Conservation (phyloP, 2,113 vertebrate genomes). For the Hemiscyllium ocellatum region DNA sequence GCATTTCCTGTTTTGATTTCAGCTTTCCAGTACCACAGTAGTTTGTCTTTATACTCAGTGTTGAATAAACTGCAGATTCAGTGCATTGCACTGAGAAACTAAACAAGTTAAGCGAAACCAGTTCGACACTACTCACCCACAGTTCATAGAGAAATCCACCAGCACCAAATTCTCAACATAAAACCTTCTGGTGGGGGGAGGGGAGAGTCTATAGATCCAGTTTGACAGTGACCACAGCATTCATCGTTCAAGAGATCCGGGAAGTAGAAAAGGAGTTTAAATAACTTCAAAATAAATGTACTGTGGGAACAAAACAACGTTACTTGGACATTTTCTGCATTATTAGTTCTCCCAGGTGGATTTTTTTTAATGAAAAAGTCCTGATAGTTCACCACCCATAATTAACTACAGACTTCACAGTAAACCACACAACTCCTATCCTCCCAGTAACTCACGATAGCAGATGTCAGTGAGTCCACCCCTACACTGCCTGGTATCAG, state of each 20-base stretch:
- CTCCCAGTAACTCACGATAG: background rate
- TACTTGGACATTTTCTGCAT: background rate
- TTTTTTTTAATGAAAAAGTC: background rate
- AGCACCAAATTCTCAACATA: too few species aligned
- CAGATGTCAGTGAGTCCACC: background rate
- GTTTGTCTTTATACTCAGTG: too few species aligned
- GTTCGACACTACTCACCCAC: too few species aligned
- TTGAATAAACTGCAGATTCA: too few species aligned
- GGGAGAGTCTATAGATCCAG: background rate
- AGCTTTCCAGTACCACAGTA: too few species aligned
- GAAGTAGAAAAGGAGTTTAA: background rate
- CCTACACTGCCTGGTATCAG: background rate
- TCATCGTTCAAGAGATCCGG: background rate
- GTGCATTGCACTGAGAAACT: too few species aligned
- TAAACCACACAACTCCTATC: background rate
- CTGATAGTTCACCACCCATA: background rate
- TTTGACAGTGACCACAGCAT: background rate
- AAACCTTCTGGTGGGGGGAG: too few species aligned
- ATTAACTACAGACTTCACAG: background rate
- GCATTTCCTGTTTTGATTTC: too few species aligned
- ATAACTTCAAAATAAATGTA: background rate
- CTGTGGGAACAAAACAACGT: too few species aligned
- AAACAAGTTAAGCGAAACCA: too few species aligned
- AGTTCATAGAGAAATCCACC: too few species aligned
- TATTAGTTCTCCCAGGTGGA: background rate